Evolutionary conservation across 2,113 vertebrate genomes (phyloP).

Genomic region (Hydrolagus affinis): DNA sequence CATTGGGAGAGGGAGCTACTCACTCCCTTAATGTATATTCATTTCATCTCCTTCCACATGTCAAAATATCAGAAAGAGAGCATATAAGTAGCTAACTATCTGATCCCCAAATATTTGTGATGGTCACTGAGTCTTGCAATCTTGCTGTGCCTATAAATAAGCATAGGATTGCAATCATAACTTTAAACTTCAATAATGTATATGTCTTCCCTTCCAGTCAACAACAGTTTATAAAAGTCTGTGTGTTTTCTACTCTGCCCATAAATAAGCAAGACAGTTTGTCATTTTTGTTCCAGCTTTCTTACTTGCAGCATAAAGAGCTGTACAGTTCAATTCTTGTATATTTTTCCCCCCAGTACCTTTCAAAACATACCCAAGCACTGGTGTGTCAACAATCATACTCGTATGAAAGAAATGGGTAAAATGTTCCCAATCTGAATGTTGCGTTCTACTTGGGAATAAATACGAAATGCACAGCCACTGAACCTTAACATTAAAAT

Average conservation of each 20-base stretch:
- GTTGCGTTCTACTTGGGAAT: no score
- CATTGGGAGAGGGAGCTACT: not conserved
- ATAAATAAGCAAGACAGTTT: not conserved
- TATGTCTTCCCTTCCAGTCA: no score
- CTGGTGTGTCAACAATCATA: no score
- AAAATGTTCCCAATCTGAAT: no score
- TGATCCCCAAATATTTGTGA: not conserved
- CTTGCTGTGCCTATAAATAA: no score
- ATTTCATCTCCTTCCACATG: no score
- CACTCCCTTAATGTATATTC: not conserved
- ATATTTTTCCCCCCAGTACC: not conserved
- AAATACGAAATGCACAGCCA: not conserved
- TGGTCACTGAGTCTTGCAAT: not conserved
- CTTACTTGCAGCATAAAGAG: no score
- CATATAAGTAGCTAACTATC: not conserved
- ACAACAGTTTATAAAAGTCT: not conserved
- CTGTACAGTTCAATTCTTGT: not conserved
- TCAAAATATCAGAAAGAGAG: not conserved
- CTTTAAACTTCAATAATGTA: no score
- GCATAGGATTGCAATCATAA: not conserved
- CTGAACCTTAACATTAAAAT: conserved; percentile 7
- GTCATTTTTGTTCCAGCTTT: not conserved
- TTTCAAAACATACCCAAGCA: not conserved
- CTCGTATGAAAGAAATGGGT: no score
- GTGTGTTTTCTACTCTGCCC: not conserved